These are phyloP conservation scores for Troides oblongomaculatus DNA, from an alignment of 2,888 invertebrate genomes.

Conservation along the genomic window DNA sequence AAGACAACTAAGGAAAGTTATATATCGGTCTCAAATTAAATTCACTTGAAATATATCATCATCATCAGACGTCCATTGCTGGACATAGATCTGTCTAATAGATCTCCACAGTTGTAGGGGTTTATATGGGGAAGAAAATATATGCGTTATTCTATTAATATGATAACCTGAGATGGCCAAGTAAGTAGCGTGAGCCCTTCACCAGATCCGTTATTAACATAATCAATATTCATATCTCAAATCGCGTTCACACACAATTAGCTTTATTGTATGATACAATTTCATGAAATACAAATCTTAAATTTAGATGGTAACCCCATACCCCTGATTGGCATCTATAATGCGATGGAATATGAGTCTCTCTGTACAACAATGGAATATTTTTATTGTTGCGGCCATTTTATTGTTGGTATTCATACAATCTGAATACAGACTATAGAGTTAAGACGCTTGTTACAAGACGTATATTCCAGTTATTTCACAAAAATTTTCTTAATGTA, in stretches of 20 bases:
- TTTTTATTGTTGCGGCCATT: conserved; percentile 71
- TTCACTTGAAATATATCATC: too few relatives aligned
- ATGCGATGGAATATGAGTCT: conserved; percentile 71
- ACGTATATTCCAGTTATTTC: too few relatives aligned
- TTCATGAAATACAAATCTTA: conserved; percentile 58
- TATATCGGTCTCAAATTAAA: too few relatives aligned
- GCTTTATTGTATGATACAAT: conserved; percentile 67
- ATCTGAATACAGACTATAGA: conserved; percentile 1
- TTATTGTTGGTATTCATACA: conserved; percentile 38
- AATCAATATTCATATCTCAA: conserved; percentile 68
- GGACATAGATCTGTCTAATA: too few relatives aligned
- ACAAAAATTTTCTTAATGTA: too few relatives aligned
- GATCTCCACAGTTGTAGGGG: too few relatives aligned
- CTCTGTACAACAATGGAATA: conserved; percentile 58
- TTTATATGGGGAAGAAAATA: neutral
- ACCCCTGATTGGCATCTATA: conserved; percentile 64
- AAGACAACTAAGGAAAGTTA: too few relatives aligned
- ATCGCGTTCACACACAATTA: conserved; percentile 76
- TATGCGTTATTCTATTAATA: neutral
- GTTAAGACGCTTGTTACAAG: neutral
- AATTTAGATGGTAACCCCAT: conserved; percentile 73
- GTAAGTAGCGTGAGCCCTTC: conserved; percentile 32
- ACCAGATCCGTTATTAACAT: conserved; percentile 48
- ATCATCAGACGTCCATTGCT: too few relatives aligned
- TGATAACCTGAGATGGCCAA: neutral